phyloP scores from a whole-genome alignment of 2,113 vertebrate genomes.

The Solenodon paradoxus region DNA sequence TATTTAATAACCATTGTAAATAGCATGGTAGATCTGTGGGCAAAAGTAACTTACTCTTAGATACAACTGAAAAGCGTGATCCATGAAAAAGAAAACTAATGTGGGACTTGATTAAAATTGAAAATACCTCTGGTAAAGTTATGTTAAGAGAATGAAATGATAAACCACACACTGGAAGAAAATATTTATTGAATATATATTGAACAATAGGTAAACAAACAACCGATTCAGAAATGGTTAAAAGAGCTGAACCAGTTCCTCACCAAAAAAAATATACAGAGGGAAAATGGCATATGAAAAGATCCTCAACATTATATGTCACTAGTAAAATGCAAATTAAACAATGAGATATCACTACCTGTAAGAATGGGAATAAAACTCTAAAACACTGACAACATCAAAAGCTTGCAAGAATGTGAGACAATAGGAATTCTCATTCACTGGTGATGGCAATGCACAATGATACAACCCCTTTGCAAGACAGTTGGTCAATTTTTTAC shows the following conservation, averaged over 20 bases:
- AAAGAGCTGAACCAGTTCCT: neutral
- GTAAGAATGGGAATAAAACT: neutral
- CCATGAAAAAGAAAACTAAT: neutral
- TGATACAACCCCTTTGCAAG: neutral
- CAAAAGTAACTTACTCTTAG: constrained; percentile 4
- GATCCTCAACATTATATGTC: neutral
- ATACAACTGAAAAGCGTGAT: neutral
- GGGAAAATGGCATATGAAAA: neutral
- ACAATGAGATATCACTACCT: neutral
- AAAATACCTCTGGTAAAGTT: neutral
- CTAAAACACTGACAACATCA: neutral
- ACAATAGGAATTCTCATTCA: neutral
- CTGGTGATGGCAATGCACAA: neutral
- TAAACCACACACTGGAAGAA: neutral
- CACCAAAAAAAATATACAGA: neutral
- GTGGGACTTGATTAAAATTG: neutral
- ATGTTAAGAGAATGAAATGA: neutral
- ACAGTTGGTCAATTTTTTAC: neutral
- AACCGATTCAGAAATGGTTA: neutral
- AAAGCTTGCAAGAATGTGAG: neutral
- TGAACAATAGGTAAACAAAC: neutral
- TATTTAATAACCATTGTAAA: neutral
- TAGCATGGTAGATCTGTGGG: neutral
- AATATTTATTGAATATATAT: neutral
- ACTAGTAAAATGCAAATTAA: neutral